These are phyloP conservation scores for Dysdera silvatica DNA, from an alignment of 1,140 invertebrate genomes.

Conservation along the genomic window DNA sequence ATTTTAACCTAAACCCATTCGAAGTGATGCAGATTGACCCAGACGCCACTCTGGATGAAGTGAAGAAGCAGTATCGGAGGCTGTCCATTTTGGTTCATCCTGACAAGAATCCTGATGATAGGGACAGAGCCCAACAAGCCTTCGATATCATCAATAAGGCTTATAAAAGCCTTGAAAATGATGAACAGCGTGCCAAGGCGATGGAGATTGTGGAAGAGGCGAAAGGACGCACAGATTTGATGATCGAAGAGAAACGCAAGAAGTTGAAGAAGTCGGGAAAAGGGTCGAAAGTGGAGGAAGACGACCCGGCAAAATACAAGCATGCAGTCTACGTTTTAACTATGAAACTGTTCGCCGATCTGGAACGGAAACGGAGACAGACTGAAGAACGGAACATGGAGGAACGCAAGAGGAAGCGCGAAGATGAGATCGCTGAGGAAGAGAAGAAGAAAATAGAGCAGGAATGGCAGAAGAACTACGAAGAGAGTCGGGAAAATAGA, in stretches of 20 bases:
- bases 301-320: conserved; percentile 80
- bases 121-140: conserved; percentile 79
- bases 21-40: conserved; percentile 93
- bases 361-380: conserved; percentile 74
- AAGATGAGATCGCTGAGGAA: conserved; percentile 86
- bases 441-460: conserved; percentile 78
- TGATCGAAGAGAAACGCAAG: conserved; percentile 90
- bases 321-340: conserved; percentile 94
- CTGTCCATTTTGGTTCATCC: conserved; percentile 97
- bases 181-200: conserved; percentile 86
- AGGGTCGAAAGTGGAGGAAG: conserved; percentile 74
- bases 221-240: conserved; percentile 83
- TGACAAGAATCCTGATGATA: conserved; percentile 94
- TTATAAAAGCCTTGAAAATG: conserved; percentile 92
- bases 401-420: conserved; percentile 85
- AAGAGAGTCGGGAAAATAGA: conserved; percentile 71
- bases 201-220: conserved; percentile 96
- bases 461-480: conserved; percentile 97
- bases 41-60: conserved; percentile 74
- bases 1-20: conserved; percentile 93
- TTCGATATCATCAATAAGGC: conserved; percentile 80
- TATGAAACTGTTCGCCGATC: conserved; percentile 97
- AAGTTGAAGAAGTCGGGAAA: conserved; percentile 90
- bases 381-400: conserved; percentile 81
- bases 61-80: conserved; percentile 93